Evolutionary conservation across 1,140 invertebrate species (phyloP).

Genomic region (Trachymyrmex septentrionalis): DNA sequence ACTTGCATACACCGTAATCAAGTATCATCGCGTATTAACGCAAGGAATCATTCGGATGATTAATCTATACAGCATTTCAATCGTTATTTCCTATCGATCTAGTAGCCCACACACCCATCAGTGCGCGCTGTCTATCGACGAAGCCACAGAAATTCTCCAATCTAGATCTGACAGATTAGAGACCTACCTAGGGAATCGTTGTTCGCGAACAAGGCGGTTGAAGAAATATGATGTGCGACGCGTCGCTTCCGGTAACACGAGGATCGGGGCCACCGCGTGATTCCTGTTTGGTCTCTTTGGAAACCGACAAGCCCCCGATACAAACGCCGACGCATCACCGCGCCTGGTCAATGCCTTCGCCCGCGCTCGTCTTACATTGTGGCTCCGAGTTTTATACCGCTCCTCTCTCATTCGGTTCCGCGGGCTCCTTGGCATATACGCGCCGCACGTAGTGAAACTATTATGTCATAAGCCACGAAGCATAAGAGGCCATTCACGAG

Average conservation of each 20-base stretch:
- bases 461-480: slow-evolving; percentile 80
- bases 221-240: slow-evolving; percentile 40
- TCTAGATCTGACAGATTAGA: slow-evolving; percentile 24
- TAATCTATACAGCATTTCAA: not conserved
- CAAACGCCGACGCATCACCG: not conserved
- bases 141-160: slow-evolving; percentile 7
- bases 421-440: slow-evolving; percentile 14
- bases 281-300: slow-evolving; percentile 29
- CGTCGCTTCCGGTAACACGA: slow-evolving; percentile 37
- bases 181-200: not conserved
- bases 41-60: not conserved
- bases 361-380: not conserved
- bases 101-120: not conserved
- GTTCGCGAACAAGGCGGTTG: slow-evolving; percentile 10
- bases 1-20: not conserved
- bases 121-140: not conserved
- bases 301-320: not conserved
- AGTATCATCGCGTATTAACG: not conserved
- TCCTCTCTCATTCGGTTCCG: not conserved
- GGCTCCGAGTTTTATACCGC: not conserved
- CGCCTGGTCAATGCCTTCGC: slow-evolving; percentile 20
- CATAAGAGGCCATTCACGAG: slow-evolving; percentile 70
- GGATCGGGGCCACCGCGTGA: not conserved
- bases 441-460: slow-evolving; percentile 73
- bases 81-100: not conserved